Base-by-base conservation (phyloP, 2,888 invertebrate species). In the Choristoneura rosaceana region DNA sequence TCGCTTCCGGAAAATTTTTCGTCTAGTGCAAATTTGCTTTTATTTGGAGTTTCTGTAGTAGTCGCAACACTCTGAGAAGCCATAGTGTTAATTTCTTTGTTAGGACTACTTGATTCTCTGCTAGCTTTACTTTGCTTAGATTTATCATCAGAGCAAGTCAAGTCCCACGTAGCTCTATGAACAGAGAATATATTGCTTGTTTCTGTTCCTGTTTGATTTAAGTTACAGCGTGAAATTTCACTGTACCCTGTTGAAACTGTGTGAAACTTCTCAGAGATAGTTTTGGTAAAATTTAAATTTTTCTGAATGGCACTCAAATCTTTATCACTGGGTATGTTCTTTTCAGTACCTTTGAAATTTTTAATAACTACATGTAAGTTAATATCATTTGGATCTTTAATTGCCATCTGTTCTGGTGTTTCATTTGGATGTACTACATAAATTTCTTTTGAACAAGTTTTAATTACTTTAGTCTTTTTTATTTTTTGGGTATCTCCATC, bases 341-440 rank as follows among this genome's bases (percentile, higher is more conserved):
- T 63, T 12, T 69, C 75, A 74, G 86, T 86, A 2, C 80, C 75
- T 74, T 87, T 87, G 45, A 79, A 84, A 62, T 85, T 90, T 74
- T 88, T 90, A 60, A 92, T 87, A 5, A 88, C 71, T 63, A 92
- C 91, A 73, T 84, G 87, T 58, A 92, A 88, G 43, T 89, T 89
- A 4, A 92, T 81, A 74, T 89, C 87, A 69, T 88, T 89, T 10
- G 76, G 85, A 88, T n/a, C 79, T 76, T 41, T 80, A 82, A n/a
- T 43, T 34, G 43, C 83, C 76, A 41, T 80, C 80, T 67, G 70
- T 71, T 76, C 74, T 63, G 78, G 75, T 8, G 68, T 69, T 47
- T 79, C 79, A 25, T 84, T 81, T 25, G 17, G 55, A 73, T 87
- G 84, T 0, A 86, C 64, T 4, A 85, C 50, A 50, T 80, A 90